Evolutionary conservation across 2,888 invertebrate genomes (phyloP).

Genomic region (Ashinkailepas kermadecensis): DNA sequence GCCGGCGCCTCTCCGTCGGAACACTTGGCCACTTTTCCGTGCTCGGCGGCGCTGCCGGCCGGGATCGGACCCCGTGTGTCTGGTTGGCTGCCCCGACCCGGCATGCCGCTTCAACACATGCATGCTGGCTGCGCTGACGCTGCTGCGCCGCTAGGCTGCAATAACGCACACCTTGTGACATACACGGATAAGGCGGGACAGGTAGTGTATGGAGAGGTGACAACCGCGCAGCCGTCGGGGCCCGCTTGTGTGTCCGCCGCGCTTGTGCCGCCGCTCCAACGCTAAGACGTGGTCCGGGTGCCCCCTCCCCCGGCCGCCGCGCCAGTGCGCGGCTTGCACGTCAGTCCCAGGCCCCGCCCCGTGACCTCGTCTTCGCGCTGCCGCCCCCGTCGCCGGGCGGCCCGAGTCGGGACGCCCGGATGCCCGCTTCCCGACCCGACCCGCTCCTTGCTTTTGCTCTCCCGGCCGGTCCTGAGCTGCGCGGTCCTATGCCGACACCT

Average conservation of each 20-base stretch:
- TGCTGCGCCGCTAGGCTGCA: slow-evolving; percentile 37
- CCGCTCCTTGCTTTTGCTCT: background rate
- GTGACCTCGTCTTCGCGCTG: background rate
- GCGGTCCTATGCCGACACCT: too few species aligned
- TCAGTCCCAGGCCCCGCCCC: background rate
- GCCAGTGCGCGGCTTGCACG: background rate
- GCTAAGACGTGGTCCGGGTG: background rate
- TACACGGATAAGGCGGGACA: slow-evolving; percentile 94
- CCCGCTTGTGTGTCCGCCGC: background rate
- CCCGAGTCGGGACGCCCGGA: background rate
- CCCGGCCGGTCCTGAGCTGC: background rate
- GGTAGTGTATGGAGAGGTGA: slow-evolving; percentile 51
- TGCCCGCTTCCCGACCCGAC: background rate
- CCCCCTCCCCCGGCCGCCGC: background rate
- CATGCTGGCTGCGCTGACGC: slow-evolving; percentile 8
- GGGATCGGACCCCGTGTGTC: background rate
- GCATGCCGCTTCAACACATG: slow-evolving; percentile 17
- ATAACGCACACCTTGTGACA: slow-evolving; percentile 87
- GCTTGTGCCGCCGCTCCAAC: background rate
- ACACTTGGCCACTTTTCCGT: background rate
- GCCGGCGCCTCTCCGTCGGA: background rate
- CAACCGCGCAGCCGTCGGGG: background rate
- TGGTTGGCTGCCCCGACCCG: background rate
- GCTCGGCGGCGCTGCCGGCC: background rate
- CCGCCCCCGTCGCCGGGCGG: background rate